Evolutionary conservation across 2,113 vertebrate species (phyloP).

Genomic region (Chlamydotis undulata): DNA sequence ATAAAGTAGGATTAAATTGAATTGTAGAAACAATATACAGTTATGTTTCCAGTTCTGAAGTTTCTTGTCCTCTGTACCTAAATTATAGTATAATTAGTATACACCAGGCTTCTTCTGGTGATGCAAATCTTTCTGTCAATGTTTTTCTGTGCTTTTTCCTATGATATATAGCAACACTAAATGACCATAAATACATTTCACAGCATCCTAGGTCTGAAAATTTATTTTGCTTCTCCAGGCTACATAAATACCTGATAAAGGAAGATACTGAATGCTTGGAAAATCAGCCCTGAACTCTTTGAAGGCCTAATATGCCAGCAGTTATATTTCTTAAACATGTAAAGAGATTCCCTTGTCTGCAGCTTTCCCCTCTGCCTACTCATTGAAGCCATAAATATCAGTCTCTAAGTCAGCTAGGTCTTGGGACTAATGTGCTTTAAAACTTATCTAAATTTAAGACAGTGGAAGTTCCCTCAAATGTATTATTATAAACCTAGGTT

Average conservation of each 20-base stretch:
- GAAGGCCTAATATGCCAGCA: not conserved
- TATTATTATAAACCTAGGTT: fast-evolving
- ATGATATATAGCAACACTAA: not conserved
- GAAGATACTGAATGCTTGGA: not conserved
- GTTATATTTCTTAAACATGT: not conserved
- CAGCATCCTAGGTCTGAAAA: not conserved
- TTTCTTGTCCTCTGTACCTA: not conserved
- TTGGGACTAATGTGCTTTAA: not conserved
- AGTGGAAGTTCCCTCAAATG: fast-evolving
- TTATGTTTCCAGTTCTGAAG: not conserved
- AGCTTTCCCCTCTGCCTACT: not conserved
- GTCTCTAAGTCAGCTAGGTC: not conserved
- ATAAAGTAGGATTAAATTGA: not conserved
- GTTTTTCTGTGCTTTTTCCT: not conserved
- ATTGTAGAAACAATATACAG: not conserved
- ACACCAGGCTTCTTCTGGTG: not conserved
- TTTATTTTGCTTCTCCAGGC: not conserved
- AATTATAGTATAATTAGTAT: not conserved
- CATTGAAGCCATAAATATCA: not conserved
- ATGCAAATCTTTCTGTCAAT: not conserved
- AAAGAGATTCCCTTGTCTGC: not conserved
- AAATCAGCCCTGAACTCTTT: not conserved
- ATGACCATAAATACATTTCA: not conserved
- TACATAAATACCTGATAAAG: not conserved
- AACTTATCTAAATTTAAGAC: not conserved